Conservation (phyloP, 2,888 invertebrate genomes). For the Oegoconia quadripuncta region DNA sequence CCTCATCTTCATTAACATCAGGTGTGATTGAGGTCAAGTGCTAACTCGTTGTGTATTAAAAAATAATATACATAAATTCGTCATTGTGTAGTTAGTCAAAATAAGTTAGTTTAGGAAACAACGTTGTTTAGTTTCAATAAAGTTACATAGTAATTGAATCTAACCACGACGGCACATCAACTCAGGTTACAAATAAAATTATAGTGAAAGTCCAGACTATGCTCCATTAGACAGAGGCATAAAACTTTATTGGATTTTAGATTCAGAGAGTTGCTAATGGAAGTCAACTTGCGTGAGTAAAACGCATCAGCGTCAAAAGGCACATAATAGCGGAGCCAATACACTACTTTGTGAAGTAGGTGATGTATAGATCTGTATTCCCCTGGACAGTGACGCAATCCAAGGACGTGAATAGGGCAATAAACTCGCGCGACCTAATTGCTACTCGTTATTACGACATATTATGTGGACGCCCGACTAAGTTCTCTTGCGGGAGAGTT, state of each 20-base stretch:
- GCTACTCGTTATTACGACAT: conserved; percentile 1
- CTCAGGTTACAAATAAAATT: too few relatives aligned
- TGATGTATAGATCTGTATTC: background rate
- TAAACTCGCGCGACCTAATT: conserved; percentile 8
- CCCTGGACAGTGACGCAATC: conserved; percentile 2
- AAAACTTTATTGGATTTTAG: background rate
- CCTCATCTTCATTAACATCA: too few relatives aligned
- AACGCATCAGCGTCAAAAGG: background rate
- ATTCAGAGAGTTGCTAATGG: background rate
- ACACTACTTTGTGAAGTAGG: background rate
- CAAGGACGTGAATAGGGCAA: conserved; percentile 9
- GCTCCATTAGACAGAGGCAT: too few relatives aligned
- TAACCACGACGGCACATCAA: too few relatives aligned
- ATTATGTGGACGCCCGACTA: background rate
- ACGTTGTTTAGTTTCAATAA: too few relatives aligned
- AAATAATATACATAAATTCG: too few relatives aligned
- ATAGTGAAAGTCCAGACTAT: too few relatives aligned
- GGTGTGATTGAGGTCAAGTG: too few relatives aligned
- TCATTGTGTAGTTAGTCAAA: too few relatives aligned
- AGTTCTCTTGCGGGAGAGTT: background rate
- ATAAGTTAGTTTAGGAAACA: too few relatives aligned
- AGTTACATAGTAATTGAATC: too few relatives aligned
- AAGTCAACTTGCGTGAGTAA: background rate
- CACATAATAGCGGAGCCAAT: background rate
- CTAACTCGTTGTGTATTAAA: too few relatives aligned